A percentile compares a stretch with the other conserved stretches of the same genome.
Evolutionary conservation across 2,888 invertebrate species (phyloP).

Genomic region (Ariolimax columbianus): DNA sequence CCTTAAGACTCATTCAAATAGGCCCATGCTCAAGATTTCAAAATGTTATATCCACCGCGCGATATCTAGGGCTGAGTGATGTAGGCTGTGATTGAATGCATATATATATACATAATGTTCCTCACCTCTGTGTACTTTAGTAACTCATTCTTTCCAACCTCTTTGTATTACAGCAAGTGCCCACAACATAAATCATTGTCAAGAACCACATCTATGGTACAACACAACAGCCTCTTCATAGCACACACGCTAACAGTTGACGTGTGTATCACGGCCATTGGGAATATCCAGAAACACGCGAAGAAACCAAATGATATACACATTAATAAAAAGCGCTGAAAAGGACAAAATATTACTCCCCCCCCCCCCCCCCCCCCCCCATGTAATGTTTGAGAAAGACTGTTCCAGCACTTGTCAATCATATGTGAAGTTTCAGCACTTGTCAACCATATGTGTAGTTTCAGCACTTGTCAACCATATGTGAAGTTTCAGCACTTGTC

Average conservation of each 20-base stretch:
- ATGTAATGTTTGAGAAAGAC: neutral
- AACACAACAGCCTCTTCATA: neutral
- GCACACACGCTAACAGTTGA: neutral
- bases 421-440: neutral
- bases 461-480: neutral
- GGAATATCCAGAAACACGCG: neutral
- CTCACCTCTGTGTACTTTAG: neutral
- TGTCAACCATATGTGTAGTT: neutral
- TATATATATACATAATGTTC: neutral
- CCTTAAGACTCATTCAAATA: too few relatives aligned
- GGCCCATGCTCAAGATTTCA: too few relatives aligned
- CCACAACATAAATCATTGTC: neutral
- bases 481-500: neutral
- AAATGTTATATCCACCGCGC: too few relatives aligned
- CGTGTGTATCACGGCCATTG: neutral
- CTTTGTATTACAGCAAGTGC: neutral
- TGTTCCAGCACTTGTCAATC: neutral
- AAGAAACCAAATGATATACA: neutral
- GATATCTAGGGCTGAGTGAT: too few relatives aligned
- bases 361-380: too few relatives aligned
- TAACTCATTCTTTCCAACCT: neutral
- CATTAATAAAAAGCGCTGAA: neutral
- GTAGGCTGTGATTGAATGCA: neutral
- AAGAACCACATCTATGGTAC: neutral
- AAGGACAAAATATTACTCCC: neutral